Percentiles rank a stretch among this genome's conserved stretches.
These are phyloP conservation scores for Pleuronectes platessa DNA, from an alignment of 2,113 vertebrate species.

Conservation along the genomic window DNA sequence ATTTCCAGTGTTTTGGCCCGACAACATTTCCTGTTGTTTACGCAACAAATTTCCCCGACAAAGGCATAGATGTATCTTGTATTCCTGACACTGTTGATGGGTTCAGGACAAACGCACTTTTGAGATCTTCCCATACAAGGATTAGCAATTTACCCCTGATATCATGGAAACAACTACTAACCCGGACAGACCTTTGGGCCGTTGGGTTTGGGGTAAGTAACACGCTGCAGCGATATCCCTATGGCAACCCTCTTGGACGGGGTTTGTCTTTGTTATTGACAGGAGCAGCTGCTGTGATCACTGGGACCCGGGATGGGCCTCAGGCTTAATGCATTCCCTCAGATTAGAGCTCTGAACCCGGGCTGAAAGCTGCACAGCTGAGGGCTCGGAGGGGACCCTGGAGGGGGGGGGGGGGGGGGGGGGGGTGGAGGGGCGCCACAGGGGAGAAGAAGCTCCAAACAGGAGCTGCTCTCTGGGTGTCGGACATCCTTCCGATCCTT, in stretches of 20 bases:
- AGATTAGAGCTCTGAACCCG: constrained; percentile 57
- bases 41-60: constrained; percentile 31
- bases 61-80: constrained; percentile 16
- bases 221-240: constrained; percentile 42
- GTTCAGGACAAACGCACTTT: constrained; percentile 2
- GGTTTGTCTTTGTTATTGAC: constrained; percentile 60
- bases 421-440: background rate
- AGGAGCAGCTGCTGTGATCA: constrained; percentile 65
- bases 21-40: constrained; percentile 37
- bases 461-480: constrained; percentile 13
- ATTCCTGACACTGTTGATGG: constrained; percentile 15
- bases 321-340: constrained; percentile 72
- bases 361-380: constrained; percentile 63
- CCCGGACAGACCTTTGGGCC: constrained; percentile 10
- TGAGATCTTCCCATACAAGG: constrained; percentile 4
- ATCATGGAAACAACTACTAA: constrained; percentile 24
- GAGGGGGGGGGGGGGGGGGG: background rate
- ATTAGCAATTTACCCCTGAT: constrained; percentile 5
- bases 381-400: constrained; percentile 21
- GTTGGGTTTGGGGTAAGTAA: constrained; percentile 31
- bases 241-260: constrained; percentile 41
- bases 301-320: constrained; percentile 37
- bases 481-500: constrained; percentile 13
- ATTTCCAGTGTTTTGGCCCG: constrained; percentile 41
- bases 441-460: constrained; percentile 15